Evolutionary conservation across 2,888 invertebrate species (phyloP).

Genomic region (Apomyelois bistriatella): DNA sequence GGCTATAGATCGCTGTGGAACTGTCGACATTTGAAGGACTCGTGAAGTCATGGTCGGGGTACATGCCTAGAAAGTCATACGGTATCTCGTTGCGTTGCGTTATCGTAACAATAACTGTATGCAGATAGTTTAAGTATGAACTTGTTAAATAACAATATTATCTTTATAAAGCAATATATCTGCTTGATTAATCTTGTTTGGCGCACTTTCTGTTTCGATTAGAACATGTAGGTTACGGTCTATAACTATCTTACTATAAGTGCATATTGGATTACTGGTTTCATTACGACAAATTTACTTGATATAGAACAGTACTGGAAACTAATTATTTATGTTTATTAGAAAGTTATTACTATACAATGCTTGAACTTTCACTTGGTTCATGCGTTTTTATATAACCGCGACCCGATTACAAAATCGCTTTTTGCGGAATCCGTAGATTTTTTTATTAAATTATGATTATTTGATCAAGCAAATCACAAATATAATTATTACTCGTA

Average conservation of each 20-base stretch:
- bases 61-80: constrained; percentile 11
- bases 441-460: neutral
- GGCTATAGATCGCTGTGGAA: neutral
- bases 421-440: constrained; percentile 2
- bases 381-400: constrained; percentile 13
- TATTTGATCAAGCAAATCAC: neutral
- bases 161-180: neutral
- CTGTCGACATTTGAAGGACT: constrained; percentile 9
- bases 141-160: constrained; percentile 9
- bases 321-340: constrained; percentile 17
- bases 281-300: neutral
- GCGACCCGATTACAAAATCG: neutral
- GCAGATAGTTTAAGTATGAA: neutral
- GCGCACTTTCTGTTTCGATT: constrained; percentile 9
- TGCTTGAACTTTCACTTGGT: constrained; percentile 17
- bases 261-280: too few species aligned
- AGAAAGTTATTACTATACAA: constrained; percentile 18
- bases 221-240: neutral
- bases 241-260: neutral
- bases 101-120: constrained; percentile 2
- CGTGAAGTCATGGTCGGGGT: constrained; percentile 9
- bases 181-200: neutral
- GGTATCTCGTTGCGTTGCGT: constrained; percentile 1
- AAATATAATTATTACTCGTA: too few species aligned
- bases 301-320: neutral